phyloP scores from a whole-genome alignment of 2,113 vertebrate genomes.

The Otolemur garnettii region DNA sequence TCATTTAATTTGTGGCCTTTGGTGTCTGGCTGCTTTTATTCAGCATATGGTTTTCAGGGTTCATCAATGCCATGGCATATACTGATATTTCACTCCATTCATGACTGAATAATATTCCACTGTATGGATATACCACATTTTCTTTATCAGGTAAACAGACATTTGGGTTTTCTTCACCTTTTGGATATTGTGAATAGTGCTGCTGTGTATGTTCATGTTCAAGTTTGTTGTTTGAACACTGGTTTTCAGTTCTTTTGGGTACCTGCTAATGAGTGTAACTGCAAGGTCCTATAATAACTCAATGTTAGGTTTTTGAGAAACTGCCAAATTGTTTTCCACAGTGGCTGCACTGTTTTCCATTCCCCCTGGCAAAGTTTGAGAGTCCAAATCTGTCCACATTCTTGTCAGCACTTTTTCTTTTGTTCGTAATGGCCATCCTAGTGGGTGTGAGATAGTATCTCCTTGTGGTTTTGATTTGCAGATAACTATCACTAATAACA shows the following conservation, averaged over 20 bases:
- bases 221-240: background rate
- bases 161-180: background rate
- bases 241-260: background rate
- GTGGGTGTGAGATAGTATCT: background rate
- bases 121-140: background rate
- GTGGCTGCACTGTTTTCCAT: background rate
- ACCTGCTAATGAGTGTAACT: background rate
- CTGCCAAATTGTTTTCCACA: background rate
- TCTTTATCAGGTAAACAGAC: background rate
- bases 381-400: background rate
- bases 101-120: background rate
- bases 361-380: background rate
- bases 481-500: background rate
- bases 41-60: background rate
- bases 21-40: background rate
- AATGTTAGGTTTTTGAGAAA: background rate
- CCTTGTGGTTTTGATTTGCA: background rate
- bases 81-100: background rate
- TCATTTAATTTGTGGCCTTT: background rate
- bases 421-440: background rate
- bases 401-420: background rate
- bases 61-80: too few relatives aligned
- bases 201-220: background rate
- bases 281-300: background rate
- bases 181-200: background rate